phyloP scores from a whole-genome alignment of 64 coral and sea anemone genomes.

The Catalaphyllia jardinei region DNA sequence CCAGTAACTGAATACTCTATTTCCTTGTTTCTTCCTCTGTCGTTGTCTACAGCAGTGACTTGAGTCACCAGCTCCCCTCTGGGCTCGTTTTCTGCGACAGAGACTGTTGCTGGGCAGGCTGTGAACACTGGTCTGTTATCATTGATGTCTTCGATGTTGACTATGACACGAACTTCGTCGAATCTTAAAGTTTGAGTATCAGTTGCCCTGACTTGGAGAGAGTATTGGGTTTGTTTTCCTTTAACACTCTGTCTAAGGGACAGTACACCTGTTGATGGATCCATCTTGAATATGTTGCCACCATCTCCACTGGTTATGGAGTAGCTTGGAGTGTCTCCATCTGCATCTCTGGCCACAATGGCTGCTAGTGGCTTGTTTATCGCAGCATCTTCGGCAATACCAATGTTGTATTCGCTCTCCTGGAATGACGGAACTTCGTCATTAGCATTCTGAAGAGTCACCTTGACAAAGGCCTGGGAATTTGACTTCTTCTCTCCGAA shows the following conservation, averaged over 20 bases:
- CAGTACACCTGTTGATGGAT: conserved; percentile 53
- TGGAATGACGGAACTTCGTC: conserved; percentile 63
- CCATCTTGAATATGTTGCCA: conserved; percentile 34
- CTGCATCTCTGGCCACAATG: conserved; percentile 55
- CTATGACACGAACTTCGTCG: conserved; percentile 56
- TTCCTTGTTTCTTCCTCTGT: conserved; percentile 16
- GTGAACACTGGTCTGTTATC: conserved; percentile 46
- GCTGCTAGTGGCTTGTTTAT: conserved; percentile 56
- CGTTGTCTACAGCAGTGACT: conserved; percentile 32
- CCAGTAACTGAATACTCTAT: conserved; percentile 38
- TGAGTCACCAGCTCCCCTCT: neutral
- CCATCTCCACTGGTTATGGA: conserved; percentile 49
- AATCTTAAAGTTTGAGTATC: neutral
- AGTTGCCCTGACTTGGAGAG: conserved; percentile 42
- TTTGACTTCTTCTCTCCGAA: conserved; percentile 27
- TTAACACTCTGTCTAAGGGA: conserved; percentile 17
- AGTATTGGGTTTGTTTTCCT: conserved; percentile 28
- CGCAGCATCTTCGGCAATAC: conserved; percentile 55
- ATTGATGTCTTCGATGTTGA: conserved; percentile 54
- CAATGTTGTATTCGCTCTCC: conserved; percentile 17
- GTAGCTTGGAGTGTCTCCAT: conserved; percentile 43
- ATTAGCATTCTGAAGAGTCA: conserved; percentile 60
- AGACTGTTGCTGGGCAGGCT: neutral
- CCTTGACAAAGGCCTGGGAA: conserved; percentile 42
- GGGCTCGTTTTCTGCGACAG: conserved; percentile 33